Conservation (phyloP, 2,113 vertebrate genomes). For the Channa maculata region DNA sequence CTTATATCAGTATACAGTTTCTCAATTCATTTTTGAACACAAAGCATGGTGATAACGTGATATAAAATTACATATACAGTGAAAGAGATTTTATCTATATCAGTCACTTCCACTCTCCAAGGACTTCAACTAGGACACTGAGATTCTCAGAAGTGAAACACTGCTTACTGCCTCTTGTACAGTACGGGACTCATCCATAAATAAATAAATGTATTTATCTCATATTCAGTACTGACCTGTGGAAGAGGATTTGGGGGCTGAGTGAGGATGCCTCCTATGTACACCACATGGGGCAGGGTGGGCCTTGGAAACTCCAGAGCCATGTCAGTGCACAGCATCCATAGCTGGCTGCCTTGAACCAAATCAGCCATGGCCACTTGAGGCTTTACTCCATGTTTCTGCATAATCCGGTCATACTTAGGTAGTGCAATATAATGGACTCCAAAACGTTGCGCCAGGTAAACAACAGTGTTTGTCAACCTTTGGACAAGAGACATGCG, state of each 20-base stretch:
- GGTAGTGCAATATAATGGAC: conserved; percentile 94
- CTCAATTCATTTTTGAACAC: not conserved
- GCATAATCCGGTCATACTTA: conserved; percentile 97
- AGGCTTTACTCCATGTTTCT: conserved; percentile 88
- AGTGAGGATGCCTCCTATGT: conserved; percentile 97
- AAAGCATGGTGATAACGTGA: not conserved
- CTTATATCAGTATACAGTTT: no score
- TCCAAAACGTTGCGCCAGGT: conserved; percentile 93
- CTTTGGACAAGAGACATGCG: conserved; percentile 92
- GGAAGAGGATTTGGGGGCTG: conserved; percentile 91
- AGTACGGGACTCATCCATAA: no score
- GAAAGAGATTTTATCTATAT: not conserved
- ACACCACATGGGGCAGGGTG: conserved; percentile 96
- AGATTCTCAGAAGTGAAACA: not conserved
- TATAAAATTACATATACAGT: not conserved
- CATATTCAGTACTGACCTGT: conserved; percentile 86
- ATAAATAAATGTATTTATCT: no score
- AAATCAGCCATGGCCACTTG: conserved; percentile 92
- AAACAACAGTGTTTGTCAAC: conserved; percentile 92
- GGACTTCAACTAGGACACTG: not conserved
- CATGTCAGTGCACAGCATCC: conserved; percentile 98
- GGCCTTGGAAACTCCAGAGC: conserved; percentile 97
- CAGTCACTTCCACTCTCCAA: not conserved
- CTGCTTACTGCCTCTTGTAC: not conserved
- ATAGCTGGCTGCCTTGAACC: conserved; percentile 93